Evolutionary conservation across 1,140 invertebrate species (phyloP), one percentile per base, ranked within the genome.

Genomic region (Dinothrombium tinctorium): DNA sequence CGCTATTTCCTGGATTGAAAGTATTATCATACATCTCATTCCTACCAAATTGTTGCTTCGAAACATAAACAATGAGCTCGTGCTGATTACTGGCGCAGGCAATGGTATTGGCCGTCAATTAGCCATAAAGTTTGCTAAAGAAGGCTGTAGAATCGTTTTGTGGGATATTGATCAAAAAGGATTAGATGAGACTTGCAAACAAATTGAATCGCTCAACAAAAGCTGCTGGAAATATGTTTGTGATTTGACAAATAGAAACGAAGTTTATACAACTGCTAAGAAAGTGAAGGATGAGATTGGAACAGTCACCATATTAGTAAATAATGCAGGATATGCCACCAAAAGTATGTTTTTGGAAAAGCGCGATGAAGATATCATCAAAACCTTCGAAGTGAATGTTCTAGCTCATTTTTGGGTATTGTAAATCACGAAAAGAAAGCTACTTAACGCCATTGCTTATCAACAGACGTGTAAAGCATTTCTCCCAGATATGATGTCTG

Each of bases 301-400:
- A n/a, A 41, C 45, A 17, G 43, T 50, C 21, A 38, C 40, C 35
- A 49, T 46, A 21, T 31, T 47, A 2, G 37, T 43, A 1, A 44
- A 84, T 58, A 87, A 87, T 61, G 82, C 82, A 2, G 82, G 79
- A 12, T 78, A 87, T 37, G 79, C 84, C 72, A 76, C 76, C 0
- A 73, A 71, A 51, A 68, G 73, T 49, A 59, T 69, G 0, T 65
- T 86, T 8, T 46, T 74, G 3, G 60, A 71, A 28, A 65, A 73
- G 25, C 66, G 63, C 0, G 63, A 67, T 24, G 62, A 69, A 25
- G 71, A 77, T 50, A 73, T 83, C 26, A 58, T 65, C 21, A 63
- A 66, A 36, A 62, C 71, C 11, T 76, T 76, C 47, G 70, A 78
- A 33, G 67, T 86, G 45, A 87, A 87, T 53, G 68, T 79, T 3